Evolutionary conservation across 2,888 invertebrate species (phyloP).

Genomic region (Drosophila bunnanda): DNA sequence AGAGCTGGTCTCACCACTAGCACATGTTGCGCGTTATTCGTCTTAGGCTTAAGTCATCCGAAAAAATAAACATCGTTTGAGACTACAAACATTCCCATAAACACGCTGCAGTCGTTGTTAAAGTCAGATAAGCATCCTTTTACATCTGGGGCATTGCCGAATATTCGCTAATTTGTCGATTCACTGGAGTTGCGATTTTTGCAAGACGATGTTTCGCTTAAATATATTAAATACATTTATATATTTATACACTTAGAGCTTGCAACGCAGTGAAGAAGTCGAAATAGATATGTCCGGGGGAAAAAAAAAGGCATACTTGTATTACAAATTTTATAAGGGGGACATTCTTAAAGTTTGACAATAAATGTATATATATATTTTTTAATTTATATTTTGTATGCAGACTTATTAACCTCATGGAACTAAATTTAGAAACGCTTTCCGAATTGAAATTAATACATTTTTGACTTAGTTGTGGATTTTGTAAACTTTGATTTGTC

Average conservation of each 20-base stretch:
- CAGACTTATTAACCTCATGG: no score
- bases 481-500: no score
- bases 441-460: no score
- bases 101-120: constrained; percentile 3
- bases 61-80: constrained; percentile 39
- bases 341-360: no score
- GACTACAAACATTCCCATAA: constrained; percentile 23
- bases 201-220: neutral
- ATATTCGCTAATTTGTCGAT: neutral
- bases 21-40: constrained; percentile 37
- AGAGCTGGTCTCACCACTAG: neutral
- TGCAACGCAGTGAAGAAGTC: neutral
- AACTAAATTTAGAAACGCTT: no score
- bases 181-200: neutral
- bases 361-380: no score
- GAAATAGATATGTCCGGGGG: no score
- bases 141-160: constrained; percentile 1
- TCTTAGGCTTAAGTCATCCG: constrained; percentile 42
- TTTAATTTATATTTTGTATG: no score
- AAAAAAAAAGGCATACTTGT: no score
- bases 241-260: no score
- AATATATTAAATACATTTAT: neutral
- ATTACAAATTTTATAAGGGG: no score
- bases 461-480: no score
- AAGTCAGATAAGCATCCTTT: neutral